Percentiles rank a stretch among this genome's conserved stretches.
Evolutionary conservation across 2,888 invertebrate genomes (phyloP).

Genomic region (Drosophila picticornis): DNA sequence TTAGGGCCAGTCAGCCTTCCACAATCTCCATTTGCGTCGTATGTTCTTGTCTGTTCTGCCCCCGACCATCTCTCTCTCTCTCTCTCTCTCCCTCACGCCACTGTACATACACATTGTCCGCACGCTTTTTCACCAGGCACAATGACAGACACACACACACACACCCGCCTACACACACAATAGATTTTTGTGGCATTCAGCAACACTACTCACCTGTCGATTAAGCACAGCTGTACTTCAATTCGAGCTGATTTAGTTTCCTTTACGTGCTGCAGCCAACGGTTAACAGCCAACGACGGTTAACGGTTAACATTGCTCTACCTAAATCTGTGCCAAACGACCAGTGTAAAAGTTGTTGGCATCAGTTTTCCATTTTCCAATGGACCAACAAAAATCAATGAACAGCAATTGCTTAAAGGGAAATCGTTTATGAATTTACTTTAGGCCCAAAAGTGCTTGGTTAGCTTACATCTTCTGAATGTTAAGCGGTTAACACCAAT

Average conservation of each 20-base stretch:
- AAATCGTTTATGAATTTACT: not conserved
- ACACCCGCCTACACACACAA: slow-evolving; percentile 4
- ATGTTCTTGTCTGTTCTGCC: slow-evolving; percentile 20
- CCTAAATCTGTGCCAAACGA: not conserved
- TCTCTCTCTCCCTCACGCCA: slow-evolving; percentile 22
- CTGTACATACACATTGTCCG: slow-evolving; percentile 20
- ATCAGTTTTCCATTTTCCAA: not conserved
- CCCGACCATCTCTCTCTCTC: not conserved
- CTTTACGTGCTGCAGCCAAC: not conserved
- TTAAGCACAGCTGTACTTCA: slow-evolving; percentile 15
- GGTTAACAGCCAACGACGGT: not conserved
- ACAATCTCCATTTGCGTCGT: slow-evolving; percentile 13
- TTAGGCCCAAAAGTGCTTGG: not conserved
- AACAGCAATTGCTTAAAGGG: not conserved
- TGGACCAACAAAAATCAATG: not conserved
- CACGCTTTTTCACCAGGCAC: slow-evolving; percentile 49
- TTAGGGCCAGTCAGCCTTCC: slow-evolving; percentile 42
- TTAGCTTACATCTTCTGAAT: too few relatives aligned
- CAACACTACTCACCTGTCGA: slow-evolving; percentile 22
- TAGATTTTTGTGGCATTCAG: slow-evolving; percentile 24
- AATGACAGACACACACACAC: not conserved
- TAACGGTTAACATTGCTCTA: not conserved
- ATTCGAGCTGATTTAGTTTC: not conserved
- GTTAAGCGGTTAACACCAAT: not conserved
- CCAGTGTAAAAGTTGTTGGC: not conserved